Conservation (phyloP, 2,113 vertebrate genomes). For the Urocynchramus pylzowi region DNA sequence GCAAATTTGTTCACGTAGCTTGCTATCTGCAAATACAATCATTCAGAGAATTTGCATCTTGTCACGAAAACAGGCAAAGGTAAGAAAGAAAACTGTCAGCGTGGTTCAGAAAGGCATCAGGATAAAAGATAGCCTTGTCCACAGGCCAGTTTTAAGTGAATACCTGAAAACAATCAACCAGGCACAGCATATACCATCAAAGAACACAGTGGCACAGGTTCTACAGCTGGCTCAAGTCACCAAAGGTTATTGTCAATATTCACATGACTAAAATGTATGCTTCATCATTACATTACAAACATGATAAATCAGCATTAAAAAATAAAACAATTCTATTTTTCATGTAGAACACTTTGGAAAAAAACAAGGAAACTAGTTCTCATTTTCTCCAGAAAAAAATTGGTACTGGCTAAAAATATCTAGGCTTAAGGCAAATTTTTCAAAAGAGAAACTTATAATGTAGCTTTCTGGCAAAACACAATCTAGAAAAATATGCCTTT, state of each 20-base stretch:
- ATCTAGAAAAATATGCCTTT: not conserved
- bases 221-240: not conserved
- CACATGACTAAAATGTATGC: not conserved
- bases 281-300: not conserved
- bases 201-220: not conserved
- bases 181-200: not conserved
- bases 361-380: not conserved
- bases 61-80: not conserved
- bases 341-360: not conserved
- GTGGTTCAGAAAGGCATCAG: not conserved
- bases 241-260: not conserved
- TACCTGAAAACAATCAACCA: not conserved
- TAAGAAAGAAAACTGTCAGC: not conserved
- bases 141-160: not conserved
- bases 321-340: not conserved
- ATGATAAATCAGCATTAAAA: not conserved
- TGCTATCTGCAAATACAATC: conserved; percentile 82
- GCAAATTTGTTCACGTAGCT: conserved; percentile 94
- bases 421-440: not conserved
- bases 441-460: not conserved
- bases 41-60: not conserved
- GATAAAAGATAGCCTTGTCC: not conserved
- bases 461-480: not conserved
- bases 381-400: not conserved
- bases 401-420: not conserved